Percentiles rank a stretch among this genome's conserved stretches.
Evolutionary conservation across 2,888 invertebrate genomes (phyloP).

Genomic region (Crematogaster levior): DNA sequence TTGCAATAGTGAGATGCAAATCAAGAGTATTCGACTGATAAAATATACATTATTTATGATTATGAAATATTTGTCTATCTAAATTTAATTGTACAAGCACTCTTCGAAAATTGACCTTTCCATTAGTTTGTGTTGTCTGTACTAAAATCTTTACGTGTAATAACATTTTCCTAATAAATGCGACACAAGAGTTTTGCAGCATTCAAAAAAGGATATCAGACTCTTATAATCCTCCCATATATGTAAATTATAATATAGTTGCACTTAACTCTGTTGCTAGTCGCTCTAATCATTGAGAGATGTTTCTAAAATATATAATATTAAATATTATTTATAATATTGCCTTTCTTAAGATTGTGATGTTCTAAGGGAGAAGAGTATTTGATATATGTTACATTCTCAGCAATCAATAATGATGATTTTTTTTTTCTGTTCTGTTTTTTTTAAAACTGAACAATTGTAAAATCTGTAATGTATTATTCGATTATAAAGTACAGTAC

Average conservation of each 20-base stretch:
- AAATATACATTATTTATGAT: conserved; percentile 52
- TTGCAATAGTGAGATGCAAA: background rate
- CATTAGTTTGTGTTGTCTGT: background rate
- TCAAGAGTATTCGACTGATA: conserved; percentile 14
- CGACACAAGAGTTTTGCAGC: background rate
- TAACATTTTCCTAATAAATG: conserved; percentile 10
- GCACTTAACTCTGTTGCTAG: conserved; percentile 10
- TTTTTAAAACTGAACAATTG: background rate
- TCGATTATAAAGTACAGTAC: background rate
- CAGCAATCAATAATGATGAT: background rate
- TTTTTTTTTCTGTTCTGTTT: background rate
- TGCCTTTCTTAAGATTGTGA: conserved; percentile 18
- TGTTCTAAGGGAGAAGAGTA: background rate
- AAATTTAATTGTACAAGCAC: background rate
- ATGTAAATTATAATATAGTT: background rate
- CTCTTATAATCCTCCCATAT: background rate
- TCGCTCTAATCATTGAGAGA: background rate
- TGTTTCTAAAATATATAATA: conserved; percentile 24
- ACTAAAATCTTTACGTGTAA: background rate
- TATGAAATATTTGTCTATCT: conserved; percentile 33
- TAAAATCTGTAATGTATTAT: background rate
- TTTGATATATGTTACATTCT: conserved; percentile 34
- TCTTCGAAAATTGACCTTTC: background rate
- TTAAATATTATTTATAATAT: background rate
- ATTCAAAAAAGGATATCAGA: conserved; percentile 3